Evolutionary conservation across 1,140 invertebrate genomes (phyloP).

Genomic region (Saccostrea cuccullata): DNA sequence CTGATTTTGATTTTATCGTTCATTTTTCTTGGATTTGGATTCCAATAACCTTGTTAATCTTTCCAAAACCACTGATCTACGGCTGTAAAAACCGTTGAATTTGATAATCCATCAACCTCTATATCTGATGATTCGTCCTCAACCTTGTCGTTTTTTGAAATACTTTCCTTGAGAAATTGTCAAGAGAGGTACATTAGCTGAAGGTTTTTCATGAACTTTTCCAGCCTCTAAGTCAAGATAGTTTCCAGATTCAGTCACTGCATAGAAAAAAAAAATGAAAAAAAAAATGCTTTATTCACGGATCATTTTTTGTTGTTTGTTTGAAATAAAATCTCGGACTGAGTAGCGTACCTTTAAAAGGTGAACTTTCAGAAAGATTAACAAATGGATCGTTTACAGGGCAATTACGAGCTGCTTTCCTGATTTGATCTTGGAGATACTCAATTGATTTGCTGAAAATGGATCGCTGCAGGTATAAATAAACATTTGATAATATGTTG

Average conservation of each 20-base stretch:
- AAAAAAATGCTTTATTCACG: too few relatives aligned
- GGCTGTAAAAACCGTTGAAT: neutral
- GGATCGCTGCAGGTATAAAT: neutral
- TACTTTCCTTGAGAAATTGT: neutral
- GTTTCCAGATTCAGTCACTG: too few relatives aligned
- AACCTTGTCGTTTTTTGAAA: neutral
- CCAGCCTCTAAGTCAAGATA: too few relatives aligned
- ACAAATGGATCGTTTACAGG: neutral
- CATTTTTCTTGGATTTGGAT: neutral
- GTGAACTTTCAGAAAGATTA: too few relatives aligned
- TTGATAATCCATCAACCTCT: neutral
- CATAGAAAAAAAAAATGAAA: too few relatives aligned
- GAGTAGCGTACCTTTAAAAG: too few relatives aligned
- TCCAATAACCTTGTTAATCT: neutral
- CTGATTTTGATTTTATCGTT: neutral
- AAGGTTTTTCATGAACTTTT: neutral
- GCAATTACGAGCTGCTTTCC: neutral
- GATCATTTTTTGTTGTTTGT: too few relatives aligned
- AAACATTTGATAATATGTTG: too few relatives aligned
- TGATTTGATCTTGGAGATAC: neutral
- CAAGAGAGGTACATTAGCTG: neutral
- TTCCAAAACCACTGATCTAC: constrained; percentile 10
- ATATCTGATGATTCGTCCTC: neutral
- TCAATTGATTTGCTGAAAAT: neutral
- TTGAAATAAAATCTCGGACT: too few relatives aligned